Percentiles rank a stretch among this genome's conserved stretches.
Conservation (phyloP, 2,797 vertebrate genomes). For the Varecia variegata region DNA sequence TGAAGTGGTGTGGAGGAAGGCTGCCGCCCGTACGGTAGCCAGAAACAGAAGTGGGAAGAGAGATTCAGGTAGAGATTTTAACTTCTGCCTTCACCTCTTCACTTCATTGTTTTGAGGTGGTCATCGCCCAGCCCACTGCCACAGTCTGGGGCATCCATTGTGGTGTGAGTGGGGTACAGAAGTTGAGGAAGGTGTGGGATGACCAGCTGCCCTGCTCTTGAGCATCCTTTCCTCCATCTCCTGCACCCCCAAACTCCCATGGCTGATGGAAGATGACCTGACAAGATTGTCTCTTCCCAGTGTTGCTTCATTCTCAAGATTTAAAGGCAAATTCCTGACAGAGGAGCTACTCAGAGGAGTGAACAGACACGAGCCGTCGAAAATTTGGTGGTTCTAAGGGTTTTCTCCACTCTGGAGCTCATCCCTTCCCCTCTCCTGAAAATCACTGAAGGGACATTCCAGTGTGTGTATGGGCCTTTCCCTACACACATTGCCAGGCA, state of each 20-base stretch:
- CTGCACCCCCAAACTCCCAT: neutral
- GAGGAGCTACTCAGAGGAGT: neutral
- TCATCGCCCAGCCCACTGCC: fast-evolving
- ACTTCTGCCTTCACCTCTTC: neutral
- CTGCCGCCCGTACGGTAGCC: neutral
- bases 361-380: neutral
- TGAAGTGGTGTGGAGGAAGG: neutral
- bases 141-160: neutral
- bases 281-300: neutral
- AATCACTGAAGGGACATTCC: neutral
- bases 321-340: neutral
- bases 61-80: neutral
- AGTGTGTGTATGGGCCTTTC: neutral
- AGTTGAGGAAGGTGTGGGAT: neutral
- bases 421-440: neutral
- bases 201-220: neutral
- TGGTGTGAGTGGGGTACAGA: neutral
- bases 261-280: neutral
- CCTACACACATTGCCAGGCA: neutral
- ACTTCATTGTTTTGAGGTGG: neutral
- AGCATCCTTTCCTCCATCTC: neutral
- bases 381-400: neutral
- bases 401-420: neutral
- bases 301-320: neutral
- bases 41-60: neutral